Evolutionary conservation across 2,113 vertebrate genomes (phyloP), one percentile per base, ranked within the genome.

Genomic region (Emydocephalus ijimae): DNA sequence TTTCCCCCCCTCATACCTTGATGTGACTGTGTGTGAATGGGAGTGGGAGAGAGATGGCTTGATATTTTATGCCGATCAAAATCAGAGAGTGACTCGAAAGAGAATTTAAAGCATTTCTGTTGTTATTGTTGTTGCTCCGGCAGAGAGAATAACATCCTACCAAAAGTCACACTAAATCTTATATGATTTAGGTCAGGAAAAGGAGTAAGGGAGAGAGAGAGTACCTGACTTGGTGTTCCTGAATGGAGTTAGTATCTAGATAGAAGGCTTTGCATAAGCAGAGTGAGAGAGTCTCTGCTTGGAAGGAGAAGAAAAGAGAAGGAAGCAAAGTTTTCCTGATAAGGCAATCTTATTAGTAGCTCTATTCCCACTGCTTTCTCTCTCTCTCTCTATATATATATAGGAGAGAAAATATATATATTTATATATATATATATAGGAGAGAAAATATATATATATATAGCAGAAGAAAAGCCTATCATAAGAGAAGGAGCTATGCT

Each of bases 271-370:
- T 7, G 69, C 94, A n/a, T 39, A 92, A 90, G 92, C 91, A 91
- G 52, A 91, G 91, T 50, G 93, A 24, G 90, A 69, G 48, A 48
- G 74, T 93, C 3, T 5, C 91, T 92, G 91, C 48, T 90, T 90
- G 74, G 93, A 92, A 92, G 91, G 94, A 90, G 93, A 12, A 18
- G 92, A 92, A 91, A 94, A 90, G 93, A 12, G 20, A 90, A 95
- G 94, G 90, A 95, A 52, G 39, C 85, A 95, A 96, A 95, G 94
- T 92, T 96, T 96, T 96, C 94, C 88, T 52, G 95, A 97, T 97
- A 96, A 94, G 95, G 96, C 91, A 91, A 87, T 91, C 95, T 89
- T 69, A 0, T 91, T 89, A 95, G 92, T 95, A 92, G 90, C 96
- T 95, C 95, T 93, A 24, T 57, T 85, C 54, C 59, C n/a, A 57